Percentiles rank a stretch among this genome's conserved stretches.
phyloP scores from a whole-genome alignment of 2,797 vertebrate species.

The Setipinna tenuifilis region DNA sequence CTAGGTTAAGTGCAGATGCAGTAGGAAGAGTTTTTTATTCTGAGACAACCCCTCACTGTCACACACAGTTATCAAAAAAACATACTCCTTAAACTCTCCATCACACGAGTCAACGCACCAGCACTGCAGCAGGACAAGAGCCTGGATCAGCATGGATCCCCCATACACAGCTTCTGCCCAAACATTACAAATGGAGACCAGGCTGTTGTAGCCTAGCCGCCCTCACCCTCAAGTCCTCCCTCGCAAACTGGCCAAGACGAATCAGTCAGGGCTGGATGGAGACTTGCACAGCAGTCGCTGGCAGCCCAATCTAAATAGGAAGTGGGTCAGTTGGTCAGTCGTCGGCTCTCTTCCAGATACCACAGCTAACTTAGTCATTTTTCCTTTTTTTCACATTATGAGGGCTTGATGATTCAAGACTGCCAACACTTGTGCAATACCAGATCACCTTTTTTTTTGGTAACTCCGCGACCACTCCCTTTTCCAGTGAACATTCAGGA shows the following conservation, averaged over 20 bases:
- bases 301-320: not conserved
- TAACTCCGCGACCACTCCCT: not conserved
- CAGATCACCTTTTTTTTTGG: not conserved
- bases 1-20: no score
- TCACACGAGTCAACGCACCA: not conserved
- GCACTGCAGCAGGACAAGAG: not conserved
- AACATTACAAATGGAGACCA: not conserved
- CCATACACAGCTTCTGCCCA: not conserved
- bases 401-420: not conserved
- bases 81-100: not conserved
- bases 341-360: not conserved
- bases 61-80: not conserved
- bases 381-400: not conserved
- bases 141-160: not conserved
- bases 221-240: not conserved
- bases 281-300: not conserved
- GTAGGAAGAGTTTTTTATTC: no score
- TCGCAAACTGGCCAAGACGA: slow-evolving; percentile 28
- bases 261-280: not conserved
- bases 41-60: no score
- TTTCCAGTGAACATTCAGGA: no score
- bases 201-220: not conserved
- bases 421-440: not conserved
- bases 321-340: slow-evolving; percentile 15
- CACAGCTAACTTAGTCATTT: not conserved